Evolutionary conservation across 2,113 vertebrate species (phyloP).

Genomic region (Origma solitaria): DNA sequence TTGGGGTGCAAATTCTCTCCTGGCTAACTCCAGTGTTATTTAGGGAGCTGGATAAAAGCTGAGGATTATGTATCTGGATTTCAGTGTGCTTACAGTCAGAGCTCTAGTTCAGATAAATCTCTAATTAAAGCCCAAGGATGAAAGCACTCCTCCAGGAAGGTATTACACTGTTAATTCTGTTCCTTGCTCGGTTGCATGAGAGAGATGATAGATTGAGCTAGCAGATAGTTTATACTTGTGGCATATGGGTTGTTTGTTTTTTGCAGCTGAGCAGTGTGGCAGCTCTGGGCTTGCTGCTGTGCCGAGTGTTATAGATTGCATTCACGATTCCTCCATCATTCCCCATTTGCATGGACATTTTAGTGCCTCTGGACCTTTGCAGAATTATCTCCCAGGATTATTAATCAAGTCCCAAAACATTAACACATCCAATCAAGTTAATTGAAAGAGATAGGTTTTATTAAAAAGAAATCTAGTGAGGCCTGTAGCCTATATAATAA

Average conservation of each 20-base stretch:
- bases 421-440: constrained; percentile 54
- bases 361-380: constrained; percentile 62
- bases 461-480: constrained; percentile 28
- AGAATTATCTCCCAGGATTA: constrained; percentile 51
- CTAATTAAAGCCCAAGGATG: constrained; percentile 13
- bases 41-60: not conserved
- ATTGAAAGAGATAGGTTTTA: constrained; percentile 54
- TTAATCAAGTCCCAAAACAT: constrained; percentile 54
- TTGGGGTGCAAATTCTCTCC: not conserved
- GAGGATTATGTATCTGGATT: not conserved
- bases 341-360: constrained; percentile 60
- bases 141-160: not conserved
- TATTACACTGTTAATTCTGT: not conserved
- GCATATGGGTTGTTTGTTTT: constrained; percentile 64
- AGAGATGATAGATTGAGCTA: constrained; percentile 31
- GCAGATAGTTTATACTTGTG: constrained; percentile 59
- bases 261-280: constrained; percentile 56
- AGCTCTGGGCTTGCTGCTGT: constrained; percentile 59
- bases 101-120: not conserved
- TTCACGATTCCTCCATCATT: constrained; percentile 61
- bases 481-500: constrained; percentile 9
- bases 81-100: not conserved
- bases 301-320: constrained; percentile 49
- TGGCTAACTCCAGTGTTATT: not conserved
- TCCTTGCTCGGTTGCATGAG: constrained; percentile 3